These are phyloP conservation scores for Tragulus kanchil DNA, from an alignment of 2,113 vertebrate genomes.

Conservation along the genomic window DNA sequence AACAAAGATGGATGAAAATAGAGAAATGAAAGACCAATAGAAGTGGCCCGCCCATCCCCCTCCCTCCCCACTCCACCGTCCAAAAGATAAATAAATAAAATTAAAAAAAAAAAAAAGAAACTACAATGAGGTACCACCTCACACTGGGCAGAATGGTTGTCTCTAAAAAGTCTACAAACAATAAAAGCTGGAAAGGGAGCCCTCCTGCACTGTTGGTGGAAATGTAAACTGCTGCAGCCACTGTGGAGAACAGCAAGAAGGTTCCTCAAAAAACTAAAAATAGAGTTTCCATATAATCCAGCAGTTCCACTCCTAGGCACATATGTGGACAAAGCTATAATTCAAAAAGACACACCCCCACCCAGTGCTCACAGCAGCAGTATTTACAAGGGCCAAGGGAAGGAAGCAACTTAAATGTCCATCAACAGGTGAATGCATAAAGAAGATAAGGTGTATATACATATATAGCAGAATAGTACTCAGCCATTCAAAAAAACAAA, in stretches of 20 bases:
- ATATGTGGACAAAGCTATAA: not conserved
- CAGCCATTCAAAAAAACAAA: not conserved
- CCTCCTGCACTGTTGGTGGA: not conserved
- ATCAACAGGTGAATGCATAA: not conserved
- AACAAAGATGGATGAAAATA: too few species aligned
- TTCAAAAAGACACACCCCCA: not conserved
- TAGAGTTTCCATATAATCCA: not conserved
- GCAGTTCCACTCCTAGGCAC: not conserved
- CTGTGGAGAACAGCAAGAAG: not conserved
- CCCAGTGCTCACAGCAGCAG: not conserved
- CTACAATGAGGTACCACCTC: not conserved
- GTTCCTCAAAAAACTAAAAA: not conserved
- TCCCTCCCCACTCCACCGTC: too few species aligned
- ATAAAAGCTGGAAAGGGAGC: not conserved
- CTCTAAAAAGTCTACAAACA: not conserved
- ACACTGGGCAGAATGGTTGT: not conserved
- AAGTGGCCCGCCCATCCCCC: too few species aligned
- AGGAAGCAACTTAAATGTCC: not conserved
- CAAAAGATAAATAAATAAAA: too few species aligned
- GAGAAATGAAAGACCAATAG: too few species aligned
- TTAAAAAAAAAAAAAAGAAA: too few species aligned
- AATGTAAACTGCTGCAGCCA: not conserved
- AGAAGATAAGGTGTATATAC: not conserved
- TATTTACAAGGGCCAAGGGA: too few species aligned
- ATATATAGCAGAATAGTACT: not conserved